phyloP scores from a whole-genome alignment of 2,797 vertebrate species.

The Gymnodraco acuticeps region DNA sequence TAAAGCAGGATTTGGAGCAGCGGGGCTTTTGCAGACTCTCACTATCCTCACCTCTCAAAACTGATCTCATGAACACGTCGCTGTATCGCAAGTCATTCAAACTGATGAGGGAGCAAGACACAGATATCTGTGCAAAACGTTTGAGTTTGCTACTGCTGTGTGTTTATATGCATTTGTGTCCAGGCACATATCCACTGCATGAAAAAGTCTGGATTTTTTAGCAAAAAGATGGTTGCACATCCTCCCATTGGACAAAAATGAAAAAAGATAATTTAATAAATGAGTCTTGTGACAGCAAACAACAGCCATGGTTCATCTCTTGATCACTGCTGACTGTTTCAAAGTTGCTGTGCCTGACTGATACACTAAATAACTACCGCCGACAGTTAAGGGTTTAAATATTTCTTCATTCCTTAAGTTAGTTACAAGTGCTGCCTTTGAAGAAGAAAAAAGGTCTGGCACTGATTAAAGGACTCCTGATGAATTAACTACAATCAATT shows the following conservation, averaged over 20 bases:
- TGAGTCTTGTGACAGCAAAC: slow-evolving; percentile 50
- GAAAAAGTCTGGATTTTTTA: slow-evolving; percentile 11
- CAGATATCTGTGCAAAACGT: slow-evolving; percentile 19
- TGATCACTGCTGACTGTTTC: slow-evolving; percentile 52
- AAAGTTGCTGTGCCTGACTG: slow-evolving; percentile 57
- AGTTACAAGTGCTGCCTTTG: slow-evolving; percentile 46
- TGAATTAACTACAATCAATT: slow-evolving; percentile 49
- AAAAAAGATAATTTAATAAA: slow-evolving; percentile 64
- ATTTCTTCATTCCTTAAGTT: slow-evolving; percentile 58
- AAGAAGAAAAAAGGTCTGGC: slow-evolving; percentile 27
- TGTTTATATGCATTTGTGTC: slow-evolving; percentile 4
- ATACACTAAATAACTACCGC: slow-evolving; percentile 48
- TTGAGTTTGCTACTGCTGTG: slow-evolving; percentile 12
- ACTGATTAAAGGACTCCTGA: slow-evolving; percentile 52
- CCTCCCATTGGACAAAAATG: slow-evolving; percentile 48
- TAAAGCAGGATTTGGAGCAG: slow-evolving; percentile 58
- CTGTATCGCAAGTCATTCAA: slow-evolving; percentile 30
- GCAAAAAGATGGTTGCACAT: slow-evolving; percentile 34
- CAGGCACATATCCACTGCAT: background rate
- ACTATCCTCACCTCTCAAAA: slow-evolving; percentile 49
- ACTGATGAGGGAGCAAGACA: slow-evolving; percentile 29
- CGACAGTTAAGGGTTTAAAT: slow-evolving; percentile 55
- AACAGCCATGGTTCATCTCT: slow-evolving; percentile 48
- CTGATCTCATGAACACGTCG: slow-evolving; percentile 32
- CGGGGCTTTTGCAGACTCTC: slow-evolving; percentile 16